phyloP scores from a whole-genome alignment of 2,113 vertebrate genomes.

The Burhinus oedicnemus region DNA sequence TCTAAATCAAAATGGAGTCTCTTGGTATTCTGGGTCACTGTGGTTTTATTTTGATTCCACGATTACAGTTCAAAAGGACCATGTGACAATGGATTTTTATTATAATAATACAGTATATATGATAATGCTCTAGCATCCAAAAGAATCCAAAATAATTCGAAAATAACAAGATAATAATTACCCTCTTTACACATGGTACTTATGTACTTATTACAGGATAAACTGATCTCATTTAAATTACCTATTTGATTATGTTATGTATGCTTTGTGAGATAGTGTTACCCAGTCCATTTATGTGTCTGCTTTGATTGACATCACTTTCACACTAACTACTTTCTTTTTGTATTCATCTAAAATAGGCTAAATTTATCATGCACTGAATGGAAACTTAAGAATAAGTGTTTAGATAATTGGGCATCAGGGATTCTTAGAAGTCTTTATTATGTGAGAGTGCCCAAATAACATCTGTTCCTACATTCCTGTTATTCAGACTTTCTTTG shows the following conservation, averaged over 20 bases:
- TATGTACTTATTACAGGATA: constrained; percentile 48
- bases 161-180: constrained; percentile 43
- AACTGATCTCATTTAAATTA: constrained; percentile 56
- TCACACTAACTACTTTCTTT: constrained; percentile 43
- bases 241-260: constrained; percentile 48
- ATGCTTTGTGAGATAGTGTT: constrained; percentile 26
- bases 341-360: constrained; percentile 61
- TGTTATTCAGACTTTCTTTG: constrained; percentile 73
- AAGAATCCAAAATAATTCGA: constrained; percentile 10
- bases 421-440: constrained; percentile 80
- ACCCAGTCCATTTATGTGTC: constrained; percentile 33
- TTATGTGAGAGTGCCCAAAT: constrained; percentile 73
- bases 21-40: background rate
- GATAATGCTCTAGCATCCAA: background rate
- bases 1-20: background rate
- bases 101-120: background rate
- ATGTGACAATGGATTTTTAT: background rate
- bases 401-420: constrained; percentile 78
- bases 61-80: background rate
- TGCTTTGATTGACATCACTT: constrained; percentile 67
- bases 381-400: constrained; percentile 65
- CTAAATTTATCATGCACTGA: constrained; percentile 66
- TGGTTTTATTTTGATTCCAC: background rate
- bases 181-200: background rate
- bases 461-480: constrained; percentile 77